Conservation (phyloP, 1,140 invertebrate species). For the Eufriesea mexicana region DNA sequence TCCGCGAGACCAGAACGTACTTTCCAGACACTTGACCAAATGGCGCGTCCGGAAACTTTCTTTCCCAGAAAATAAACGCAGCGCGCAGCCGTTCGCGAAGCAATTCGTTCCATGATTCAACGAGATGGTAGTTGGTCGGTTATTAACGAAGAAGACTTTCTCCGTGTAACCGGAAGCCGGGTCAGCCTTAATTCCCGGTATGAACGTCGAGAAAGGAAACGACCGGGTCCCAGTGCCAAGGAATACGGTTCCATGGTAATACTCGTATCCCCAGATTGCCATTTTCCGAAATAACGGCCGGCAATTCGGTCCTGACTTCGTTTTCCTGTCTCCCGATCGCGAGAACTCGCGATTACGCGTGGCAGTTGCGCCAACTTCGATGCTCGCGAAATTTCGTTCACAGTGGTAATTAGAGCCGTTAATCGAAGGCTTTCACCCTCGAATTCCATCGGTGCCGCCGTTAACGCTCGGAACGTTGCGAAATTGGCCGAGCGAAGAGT, state of each 20-base stretch:
- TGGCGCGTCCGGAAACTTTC: not conserved
- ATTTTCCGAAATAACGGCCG: constrained; percentile 2
- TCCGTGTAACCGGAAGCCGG: not conserved
- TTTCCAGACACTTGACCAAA: not conserved
- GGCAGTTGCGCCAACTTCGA: constrained; percentile 8
- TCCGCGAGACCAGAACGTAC: not conserved
- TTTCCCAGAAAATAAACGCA: not conserved
- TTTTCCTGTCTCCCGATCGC: not conserved
- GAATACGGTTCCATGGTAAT: not conserved
- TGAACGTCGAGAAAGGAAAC: constrained; percentile 10
- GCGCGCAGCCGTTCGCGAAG: not conserved
- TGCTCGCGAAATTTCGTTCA: not conserved
- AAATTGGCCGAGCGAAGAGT: no score
- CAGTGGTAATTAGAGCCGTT: not conserved
- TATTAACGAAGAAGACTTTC: not conserved
- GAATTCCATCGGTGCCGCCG: no score
- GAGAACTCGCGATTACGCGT: constrained; percentile 9
- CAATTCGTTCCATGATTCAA: not conserved
- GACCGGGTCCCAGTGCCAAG: not conserved
- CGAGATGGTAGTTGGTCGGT: not conserved
- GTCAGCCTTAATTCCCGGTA: constrained; percentile 5
- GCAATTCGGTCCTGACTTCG: constrained; percentile 19
- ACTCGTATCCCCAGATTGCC: not conserved
- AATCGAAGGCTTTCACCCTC: no score
- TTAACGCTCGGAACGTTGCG: no score